A percentile compares a stretch with the other conserved stretches of the same genome.
Conservation (phyloP, 2,113 vertebrate species). For the Sebastes schlegelii region DNA sequence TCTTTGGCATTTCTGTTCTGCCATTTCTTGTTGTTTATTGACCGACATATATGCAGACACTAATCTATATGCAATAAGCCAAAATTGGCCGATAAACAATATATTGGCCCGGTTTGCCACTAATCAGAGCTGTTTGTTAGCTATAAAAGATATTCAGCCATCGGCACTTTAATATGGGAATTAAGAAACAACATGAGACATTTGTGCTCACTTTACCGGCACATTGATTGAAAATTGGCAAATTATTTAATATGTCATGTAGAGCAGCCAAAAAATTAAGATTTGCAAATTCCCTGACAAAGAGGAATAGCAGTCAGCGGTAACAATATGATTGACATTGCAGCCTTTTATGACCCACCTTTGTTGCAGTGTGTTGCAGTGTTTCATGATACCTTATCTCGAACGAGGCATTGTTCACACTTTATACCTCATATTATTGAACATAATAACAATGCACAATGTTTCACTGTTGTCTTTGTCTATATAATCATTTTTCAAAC, state of each 20-base stretch:
- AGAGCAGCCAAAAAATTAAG: neutral
- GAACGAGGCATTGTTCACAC: constrained; percentile 12
- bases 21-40: too few relatives aligned
- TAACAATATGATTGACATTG: neutral
- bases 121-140: too few relatives aligned
- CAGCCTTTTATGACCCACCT: neutral
- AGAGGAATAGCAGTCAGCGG: too few relatives aligned
- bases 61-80: too few relatives aligned
- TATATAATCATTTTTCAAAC: constrained; percentile 60
- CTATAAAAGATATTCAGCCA: too few relatives aligned
- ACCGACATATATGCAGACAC: too few relatives aligned
- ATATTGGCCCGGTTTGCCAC: too few relatives aligned
- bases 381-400: constrained; percentile 5
- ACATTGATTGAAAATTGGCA: neutral
- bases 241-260: neutral
- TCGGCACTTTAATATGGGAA: too few relatives aligned
- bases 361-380: neutral
- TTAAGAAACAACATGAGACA: too few relatives aligned
- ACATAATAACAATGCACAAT: constrained; percentile 15
- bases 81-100: too few relatives aligned
- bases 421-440: constrained; percentile 22
- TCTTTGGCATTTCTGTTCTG: too few relatives aligned
- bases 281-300: neutral
- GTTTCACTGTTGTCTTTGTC: constrained; percentile 22
- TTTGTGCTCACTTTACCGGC: too few relatives aligned